Evolutionary conservation across 37 sponge, comb jelly and placozoan species (phyloP).

Genomic region (Cladorhizidae sp.): DNA sequence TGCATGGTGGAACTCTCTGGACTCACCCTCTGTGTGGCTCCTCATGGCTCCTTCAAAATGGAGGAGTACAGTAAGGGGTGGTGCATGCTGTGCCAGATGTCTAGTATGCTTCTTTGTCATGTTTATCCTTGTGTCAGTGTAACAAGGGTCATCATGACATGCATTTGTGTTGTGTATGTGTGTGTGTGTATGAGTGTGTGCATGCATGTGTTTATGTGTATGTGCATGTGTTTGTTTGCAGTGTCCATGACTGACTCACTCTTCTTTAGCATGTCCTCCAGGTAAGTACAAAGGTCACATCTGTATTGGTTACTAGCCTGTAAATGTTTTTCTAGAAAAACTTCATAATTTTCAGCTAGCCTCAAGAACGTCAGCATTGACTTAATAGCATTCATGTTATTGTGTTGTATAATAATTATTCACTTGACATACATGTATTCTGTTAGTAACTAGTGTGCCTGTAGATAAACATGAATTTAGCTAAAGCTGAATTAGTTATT

Average conservation of each 20-base stretch:
- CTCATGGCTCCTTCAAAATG: neutral
- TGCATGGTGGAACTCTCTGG: slow-evolving; percentile 82
- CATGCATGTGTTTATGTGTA: neutral
- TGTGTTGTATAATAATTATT: too few relatives aligned
- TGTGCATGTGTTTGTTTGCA: slow-evolving; percentile 13
- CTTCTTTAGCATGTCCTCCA: slow-evolving; percentile 64
- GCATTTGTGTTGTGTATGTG: neutral
- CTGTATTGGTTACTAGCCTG: too few relatives aligned
- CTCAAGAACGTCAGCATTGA: too few relatives aligned
- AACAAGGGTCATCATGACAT: too few relatives aligned
- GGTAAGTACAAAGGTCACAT: slow-evolving; percentile 57
- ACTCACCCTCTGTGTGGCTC: slow-evolving; percentile 72
- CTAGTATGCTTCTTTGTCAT: neutral
- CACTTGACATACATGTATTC: too few relatives aligned
- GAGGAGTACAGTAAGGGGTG: neutral
- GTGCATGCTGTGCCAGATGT: neutral
- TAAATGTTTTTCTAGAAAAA: too few relatives aligned
- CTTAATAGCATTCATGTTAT: too few relatives aligned
- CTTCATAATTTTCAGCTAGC: too few relatives aligned
- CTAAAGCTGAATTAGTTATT: too few relatives aligned
- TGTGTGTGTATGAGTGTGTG: slow-evolving; percentile 8
- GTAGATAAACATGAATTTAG: too few relatives aligned
- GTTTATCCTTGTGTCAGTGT: too few relatives aligned
- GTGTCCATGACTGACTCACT: slow-evolving; percentile 80
- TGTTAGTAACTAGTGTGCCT: too few relatives aligned